Evolutionary conservation across 37 sponge, comb jelly and placozoan genomes (phyloP), one percentile per base, ranked within the genome.

Genomic region (Agelas oroides): DNA sequence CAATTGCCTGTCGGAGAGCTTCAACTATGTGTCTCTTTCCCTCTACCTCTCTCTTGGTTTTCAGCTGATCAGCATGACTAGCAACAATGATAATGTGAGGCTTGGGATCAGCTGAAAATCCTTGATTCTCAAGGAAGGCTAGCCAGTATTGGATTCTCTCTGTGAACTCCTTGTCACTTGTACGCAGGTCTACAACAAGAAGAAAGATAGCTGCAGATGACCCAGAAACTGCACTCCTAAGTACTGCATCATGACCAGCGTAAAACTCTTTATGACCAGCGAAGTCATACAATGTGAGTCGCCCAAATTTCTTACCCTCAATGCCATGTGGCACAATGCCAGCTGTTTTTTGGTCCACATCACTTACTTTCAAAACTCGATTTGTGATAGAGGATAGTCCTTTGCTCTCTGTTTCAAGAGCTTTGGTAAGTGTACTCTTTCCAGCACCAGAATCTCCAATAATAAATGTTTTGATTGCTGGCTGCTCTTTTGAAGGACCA

Each of bases 11-110:
- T 8, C 8, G 46, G 46, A 46, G 46, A 46, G 46, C 3, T 3
- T 46, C 46, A 12, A 46, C 46, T 12, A 46, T 46, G 46, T 8
- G 3, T 46, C 46, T 46, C 46, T 46, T 46, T 8, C 8, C 46
- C 6, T 46, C 46, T 46, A 46, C 46, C 8, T 3, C 46, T 46
- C 6, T 46, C 46, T 46, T 46, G 6, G n/a, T 17, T 19, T 61
- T 69, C 21, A 69, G 30, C 12, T 31, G 30, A 12, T 69, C 70
- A 69, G 70, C 70, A 69, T 69, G 70, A 16, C 70, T 69, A 5
- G 34, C 36, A 6, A 69, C 70, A 25, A 69, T 31, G 23, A 69
- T 69, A 3, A 69, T 34, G 12, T 69, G 70, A 5, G 70, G 37
- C 37, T 69, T 31, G 2, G 21, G 21, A 11, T 69, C 27, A 21